These are phyloP conservation scores for Sebastes schlegelii DNA, from an alignment of 2,113 vertebrate species.

Conservation along the genomic window DNA sequence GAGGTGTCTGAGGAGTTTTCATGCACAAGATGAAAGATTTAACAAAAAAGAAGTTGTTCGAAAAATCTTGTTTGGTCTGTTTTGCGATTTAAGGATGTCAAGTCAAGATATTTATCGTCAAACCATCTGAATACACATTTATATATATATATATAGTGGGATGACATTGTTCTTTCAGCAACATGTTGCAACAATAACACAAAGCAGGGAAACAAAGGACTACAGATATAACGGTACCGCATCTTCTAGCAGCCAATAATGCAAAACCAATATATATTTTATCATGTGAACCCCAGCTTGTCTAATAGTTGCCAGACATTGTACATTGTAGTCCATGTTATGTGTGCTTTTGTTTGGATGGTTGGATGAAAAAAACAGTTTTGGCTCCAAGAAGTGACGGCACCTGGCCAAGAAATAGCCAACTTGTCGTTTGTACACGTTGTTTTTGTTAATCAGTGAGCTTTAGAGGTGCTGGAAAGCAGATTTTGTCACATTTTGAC, in stretches of 20 bases:
- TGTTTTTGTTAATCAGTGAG: not conserved
- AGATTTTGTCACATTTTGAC: not conserved
- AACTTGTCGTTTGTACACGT: not conserved
- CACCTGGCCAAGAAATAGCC: not conserved
- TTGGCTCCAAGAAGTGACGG: too few relatives aligned
- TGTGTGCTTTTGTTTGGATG: not conserved
- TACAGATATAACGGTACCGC: not conserved
- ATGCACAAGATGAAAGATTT: not conserved
- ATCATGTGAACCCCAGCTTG: too few relatives aligned
- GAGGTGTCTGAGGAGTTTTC: constrained; percentile 45
- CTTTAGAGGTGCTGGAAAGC: not conserved
- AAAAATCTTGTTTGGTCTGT: not conserved
- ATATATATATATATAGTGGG: not conserved
- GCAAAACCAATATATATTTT: not conserved
- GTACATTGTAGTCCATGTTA: not conserved
- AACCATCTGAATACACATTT: not conserved
- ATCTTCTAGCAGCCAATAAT: not conserved
- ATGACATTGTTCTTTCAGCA: not conserved
- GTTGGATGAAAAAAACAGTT: too few relatives aligned
- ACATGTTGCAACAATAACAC: constrained; percentile 3
- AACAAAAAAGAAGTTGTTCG: not conserved
- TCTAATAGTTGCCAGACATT: not conserved
- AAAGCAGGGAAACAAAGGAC: not conserved
- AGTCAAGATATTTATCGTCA: not conserved
- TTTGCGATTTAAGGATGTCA: constrained; percentile 1